phyloP scores from a whole-genome alignment of 2,113 vertebrate genomes.

The Polypterus senegalus region DNA sequence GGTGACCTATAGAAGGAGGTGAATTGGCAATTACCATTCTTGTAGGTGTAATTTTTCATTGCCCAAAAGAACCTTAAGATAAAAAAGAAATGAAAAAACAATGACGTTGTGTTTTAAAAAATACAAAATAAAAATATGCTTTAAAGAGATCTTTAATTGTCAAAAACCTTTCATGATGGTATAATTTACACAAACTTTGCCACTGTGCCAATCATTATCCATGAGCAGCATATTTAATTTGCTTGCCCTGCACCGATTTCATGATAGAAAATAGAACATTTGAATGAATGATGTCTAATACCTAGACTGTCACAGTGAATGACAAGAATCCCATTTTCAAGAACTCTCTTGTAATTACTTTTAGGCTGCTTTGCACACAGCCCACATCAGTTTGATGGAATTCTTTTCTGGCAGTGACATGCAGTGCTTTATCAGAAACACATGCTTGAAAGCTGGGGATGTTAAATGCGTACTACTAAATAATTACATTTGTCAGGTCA shows the following conservation, averaged over 20 bases:
- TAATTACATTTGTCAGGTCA: slow-evolving; percentile 3
- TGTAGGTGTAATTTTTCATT: too few relatives aligned
- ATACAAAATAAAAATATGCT: too few relatives aligned
- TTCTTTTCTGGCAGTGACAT: background rate
- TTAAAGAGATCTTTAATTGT: too few relatives aligned
- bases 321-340: slow-evolving; percentile 2
- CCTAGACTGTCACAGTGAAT: background rate
- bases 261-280: background rate
- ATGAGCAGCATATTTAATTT: background rate
- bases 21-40: too few relatives aligned
- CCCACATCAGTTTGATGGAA: background rate
- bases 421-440: background rate
- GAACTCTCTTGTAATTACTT: background rate
- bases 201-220: too few relatives aligned
- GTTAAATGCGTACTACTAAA: background rate
- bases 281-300: slow-evolving; percentile 1
- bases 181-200: too few relatives aligned
- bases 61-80: too few relatives aligned
- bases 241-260: background rate
- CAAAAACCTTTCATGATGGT: too few relatives aligned
- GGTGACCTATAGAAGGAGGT: too few relatives aligned
- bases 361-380: background rate
- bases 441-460: background rate
- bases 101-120: too few relatives aligned
- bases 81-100: too few relatives aligned